These are phyloP conservation scores for Rotaria sp. DNA, from an alignment of 2,888 invertebrate species.

Conservation along the genomic window DNA sequence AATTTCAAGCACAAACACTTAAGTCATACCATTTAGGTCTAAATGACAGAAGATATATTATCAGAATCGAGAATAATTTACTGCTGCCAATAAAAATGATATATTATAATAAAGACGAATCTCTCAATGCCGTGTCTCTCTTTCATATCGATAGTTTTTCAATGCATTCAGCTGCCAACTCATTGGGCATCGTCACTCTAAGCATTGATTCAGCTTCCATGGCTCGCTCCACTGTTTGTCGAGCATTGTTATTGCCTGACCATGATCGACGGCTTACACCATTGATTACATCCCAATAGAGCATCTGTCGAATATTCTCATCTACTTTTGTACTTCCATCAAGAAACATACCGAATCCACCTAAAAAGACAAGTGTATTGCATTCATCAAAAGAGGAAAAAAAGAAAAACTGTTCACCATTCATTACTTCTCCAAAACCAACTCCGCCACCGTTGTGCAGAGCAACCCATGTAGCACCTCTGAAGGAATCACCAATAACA, in stretches of 20 bases:
- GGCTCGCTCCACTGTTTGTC: slow-evolving; percentile 57
- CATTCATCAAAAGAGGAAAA: too few relatives aligned
- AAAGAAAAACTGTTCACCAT: slow-evolving; percentile 48
- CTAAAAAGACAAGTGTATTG: background rate
- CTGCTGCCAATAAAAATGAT: too few relatives aligned
- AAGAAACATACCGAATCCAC: slow-evolving; percentile 63
- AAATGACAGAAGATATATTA: too few relatives aligned
- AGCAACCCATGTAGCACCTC: slow-evolving; percentile 64
- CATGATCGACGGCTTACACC: slow-evolving; percentile 60
- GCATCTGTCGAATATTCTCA: slow-evolving; percentile 57
- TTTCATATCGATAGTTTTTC: background rate
- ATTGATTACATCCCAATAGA: slow-evolving; percentile 63
- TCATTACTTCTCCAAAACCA: slow-evolving; percentile 63
- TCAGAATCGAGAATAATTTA: too few relatives aligned
- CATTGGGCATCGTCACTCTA: slow-evolving; percentile 58
- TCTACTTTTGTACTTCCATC: slow-evolving; percentile 60
- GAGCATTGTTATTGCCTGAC: slow-evolving; percentile 61
- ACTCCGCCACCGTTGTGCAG: slow-evolving; percentile 62
- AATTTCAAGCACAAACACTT: too few relatives aligned
- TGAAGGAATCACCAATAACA: slow-evolving; percentile 60
- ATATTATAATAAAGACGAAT: too few relatives aligned
- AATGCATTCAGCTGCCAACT: slow-evolving; percentile 47
- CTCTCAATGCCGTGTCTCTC: too few relatives aligned
- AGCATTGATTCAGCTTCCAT: slow-evolving; percentile 58
- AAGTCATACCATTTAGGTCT: too few relatives aligned